Evolutionary conservation across 2,888 invertebrate species (phyloP).

Genomic region (Pollenia griseotomentosa): DNA sequence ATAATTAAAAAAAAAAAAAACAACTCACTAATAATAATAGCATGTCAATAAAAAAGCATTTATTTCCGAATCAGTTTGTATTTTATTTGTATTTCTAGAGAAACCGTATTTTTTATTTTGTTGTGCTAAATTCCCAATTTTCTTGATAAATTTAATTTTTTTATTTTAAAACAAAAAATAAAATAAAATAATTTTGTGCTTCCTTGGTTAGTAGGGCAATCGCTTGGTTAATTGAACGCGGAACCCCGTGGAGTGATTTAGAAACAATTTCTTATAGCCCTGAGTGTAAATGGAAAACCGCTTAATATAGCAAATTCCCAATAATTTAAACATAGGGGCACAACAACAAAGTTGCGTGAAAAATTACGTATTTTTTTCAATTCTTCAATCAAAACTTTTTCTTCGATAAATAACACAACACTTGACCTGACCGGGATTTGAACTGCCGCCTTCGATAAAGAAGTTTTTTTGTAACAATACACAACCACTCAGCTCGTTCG

Average conservation of each 20-base stretch:
- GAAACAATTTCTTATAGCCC: slow-evolving; percentile 78
- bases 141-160: too few relatives aligned
- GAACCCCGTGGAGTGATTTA: slow-evolving; percentile 79
- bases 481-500: slow-evolving; percentile 27
- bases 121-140: too few relatives aligned
- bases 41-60: too few relatives aligned
- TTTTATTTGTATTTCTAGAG: neutral
- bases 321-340: slow-evolving; percentile 75
- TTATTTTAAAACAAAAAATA: neutral
- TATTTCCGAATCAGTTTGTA: neutral
- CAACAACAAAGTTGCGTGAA: neutral
- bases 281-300: slow-evolving; percentile 77
- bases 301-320: slow-evolving; percentile 76
- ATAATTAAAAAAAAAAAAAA: too few relatives aligned
- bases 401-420: neutral
- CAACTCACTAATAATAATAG: too few relatives aligned
- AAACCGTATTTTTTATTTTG: neutral
- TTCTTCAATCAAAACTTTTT: neutral
- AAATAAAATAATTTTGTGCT: slow-evolving; percentile 53
- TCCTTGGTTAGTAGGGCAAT: slow-evolving; percentile 68
- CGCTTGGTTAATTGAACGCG: slow-evolving; percentile 57
- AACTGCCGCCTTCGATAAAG: neutral
- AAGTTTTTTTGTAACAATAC: neutral
- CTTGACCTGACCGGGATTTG: slow-evolving; percentile 32
- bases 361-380: neutral